phyloP scores from a whole-genome alignment of 1,140 invertebrate species.

The Rhopalosiphum maidis region DNA sequence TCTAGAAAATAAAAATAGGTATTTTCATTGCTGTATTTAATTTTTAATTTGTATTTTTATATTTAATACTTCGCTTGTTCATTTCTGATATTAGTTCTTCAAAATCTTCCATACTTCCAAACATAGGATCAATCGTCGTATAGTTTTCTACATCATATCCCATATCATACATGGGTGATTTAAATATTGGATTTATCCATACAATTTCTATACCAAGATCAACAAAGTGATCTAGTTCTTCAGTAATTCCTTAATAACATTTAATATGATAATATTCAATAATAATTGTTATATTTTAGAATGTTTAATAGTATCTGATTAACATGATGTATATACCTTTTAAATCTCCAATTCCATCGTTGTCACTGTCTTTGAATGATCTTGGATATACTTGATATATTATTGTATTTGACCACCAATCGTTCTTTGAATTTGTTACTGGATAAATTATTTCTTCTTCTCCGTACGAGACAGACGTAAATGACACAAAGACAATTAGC shows the following conservation, averaged over 20 bases:
- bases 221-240: constrained; percentile 71
- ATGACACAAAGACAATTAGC: background rate
- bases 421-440: background rate
- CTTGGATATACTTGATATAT: constrained; percentile 66
- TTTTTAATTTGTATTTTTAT: background rate
- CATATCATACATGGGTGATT: constrained; percentile 70
- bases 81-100: background rate
- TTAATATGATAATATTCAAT: background rate
- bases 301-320: background rate
- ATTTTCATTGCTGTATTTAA: background rate
- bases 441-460: background rate
- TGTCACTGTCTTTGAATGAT: constrained; percentile 78
- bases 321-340: constrained; percentile 63
- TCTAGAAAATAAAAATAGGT: constrained; percentile 63
- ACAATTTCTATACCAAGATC: constrained; percentile 68
- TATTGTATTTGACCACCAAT: constrained; percentile 66
- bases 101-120: constrained; percentile 53
- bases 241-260: constrained; percentile 62
- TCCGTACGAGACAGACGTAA: background rate
- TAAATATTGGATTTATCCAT: constrained; percentile 57
- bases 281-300: background rate
- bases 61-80: background rate
- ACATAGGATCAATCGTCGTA: constrained; percentile 62
- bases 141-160: constrained; percentile 81
- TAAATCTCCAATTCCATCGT: constrained; percentile 81